phyloP scores from a whole-genome alignment of 2,888 invertebrate species.

The Vanessa cardui region DNA sequence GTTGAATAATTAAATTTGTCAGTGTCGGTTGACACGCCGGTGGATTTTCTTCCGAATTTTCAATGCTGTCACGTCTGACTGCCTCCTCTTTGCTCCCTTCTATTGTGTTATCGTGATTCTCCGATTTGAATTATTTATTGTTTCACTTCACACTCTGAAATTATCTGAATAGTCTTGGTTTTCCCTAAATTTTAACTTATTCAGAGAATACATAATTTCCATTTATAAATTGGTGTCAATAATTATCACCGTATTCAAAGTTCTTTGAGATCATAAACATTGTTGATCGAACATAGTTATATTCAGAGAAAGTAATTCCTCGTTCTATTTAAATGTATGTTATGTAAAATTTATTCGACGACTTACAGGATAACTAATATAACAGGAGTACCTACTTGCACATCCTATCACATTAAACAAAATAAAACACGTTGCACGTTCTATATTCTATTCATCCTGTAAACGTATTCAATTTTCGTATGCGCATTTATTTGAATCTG shows the following conservation, averaged over 20 bases:
- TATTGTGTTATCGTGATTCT: slow-evolving; percentile 75
- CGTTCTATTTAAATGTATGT: no score
- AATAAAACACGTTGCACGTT: slow-evolving; percentile 39
- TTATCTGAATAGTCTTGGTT: slow-evolving; percentile 39
- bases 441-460: slow-evolving; percentile 63
- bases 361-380: neutral
- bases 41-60: slow-evolving; percentile 76
- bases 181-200: slow-evolving; percentile 33
- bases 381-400: neutral
- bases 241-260: no score
- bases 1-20: slow-evolving; percentile 83
- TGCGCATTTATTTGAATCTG: slow-evolving; percentile 63
- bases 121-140: slow-evolving; percentile 81
- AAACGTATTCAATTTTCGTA: slow-evolving; percentile 64
- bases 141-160: slow-evolving; percentile 70
- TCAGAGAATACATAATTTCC: slow-evolving; percentile 8
- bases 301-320: no score
- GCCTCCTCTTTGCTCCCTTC: slow-evolving; percentile 49
- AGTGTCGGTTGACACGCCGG: slow-evolving; percentile 78
- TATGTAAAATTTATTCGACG: no score
- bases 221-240: neutral
- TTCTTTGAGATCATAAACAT: no score
- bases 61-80: slow-evolving; percentile 72
- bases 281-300: no score
- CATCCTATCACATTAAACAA: neutral